Conservation (phyloP, 2,888 invertebrate species). For the Apamea crenata region DNA sequence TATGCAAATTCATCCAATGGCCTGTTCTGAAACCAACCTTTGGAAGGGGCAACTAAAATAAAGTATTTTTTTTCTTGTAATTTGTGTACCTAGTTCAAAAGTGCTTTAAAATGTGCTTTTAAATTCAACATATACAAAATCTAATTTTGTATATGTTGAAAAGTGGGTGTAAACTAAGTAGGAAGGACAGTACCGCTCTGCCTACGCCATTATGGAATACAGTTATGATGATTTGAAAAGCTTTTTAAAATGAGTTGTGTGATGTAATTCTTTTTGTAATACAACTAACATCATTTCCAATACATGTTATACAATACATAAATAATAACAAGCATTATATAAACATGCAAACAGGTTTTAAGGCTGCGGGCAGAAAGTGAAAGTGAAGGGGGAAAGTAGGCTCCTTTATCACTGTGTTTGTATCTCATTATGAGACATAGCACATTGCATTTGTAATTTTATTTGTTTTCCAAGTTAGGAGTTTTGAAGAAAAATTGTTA, state of each 20-base stretch:
- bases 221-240: not conserved
- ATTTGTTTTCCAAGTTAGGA: not conserved
- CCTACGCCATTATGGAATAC: no score
- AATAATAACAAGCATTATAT: slow-evolving; percentile 36
- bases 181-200: no score
- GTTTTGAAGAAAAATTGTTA: not conserved
- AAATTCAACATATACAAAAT: no score
- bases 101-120: no score
- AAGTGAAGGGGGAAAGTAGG: slow-evolving; percentile 25
- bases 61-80: no score
- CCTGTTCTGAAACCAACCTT: no score
- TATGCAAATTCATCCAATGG: no score
- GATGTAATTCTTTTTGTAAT: not conserved
- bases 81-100: no score
- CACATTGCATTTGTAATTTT: not conserved
- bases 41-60: no score
- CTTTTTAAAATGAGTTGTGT: not conserved
- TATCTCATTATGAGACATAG: not conserved
- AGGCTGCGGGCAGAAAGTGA: slow-evolving; percentile 17
- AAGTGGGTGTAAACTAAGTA: no score
- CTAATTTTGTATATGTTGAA: no score
- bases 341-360: slow-evolving; percentile 34
- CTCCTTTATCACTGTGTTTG: not conserved
- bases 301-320: slow-evolving; percentile 1
- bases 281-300: not conserved